Base-by-base conservation (phyloP, 1,140 invertebrate species). In the Ceratosolen solmsi region DNA sequence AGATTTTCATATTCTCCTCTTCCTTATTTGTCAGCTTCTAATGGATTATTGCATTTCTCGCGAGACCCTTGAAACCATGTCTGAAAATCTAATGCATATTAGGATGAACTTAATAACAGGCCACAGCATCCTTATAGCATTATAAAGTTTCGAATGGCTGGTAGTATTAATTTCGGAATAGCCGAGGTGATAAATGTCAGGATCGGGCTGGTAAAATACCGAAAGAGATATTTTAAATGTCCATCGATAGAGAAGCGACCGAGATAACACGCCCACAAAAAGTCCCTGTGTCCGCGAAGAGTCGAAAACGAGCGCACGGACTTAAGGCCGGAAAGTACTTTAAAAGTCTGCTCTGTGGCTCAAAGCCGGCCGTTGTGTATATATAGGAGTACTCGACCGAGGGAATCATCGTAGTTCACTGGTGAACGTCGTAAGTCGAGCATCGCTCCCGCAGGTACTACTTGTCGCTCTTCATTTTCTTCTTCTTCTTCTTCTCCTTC, bases 381-480 rank as follows among this genome's bases (percentile, higher is more conserved):
- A 92, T 90, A 92, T 89, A 90, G 86, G 87, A 87, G 88, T 89
- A 85, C 84, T 85, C 11, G 11, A 84, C 80, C 58, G 33, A 84
- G 82, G 84, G 86, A 85, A 85, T 81, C 84, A 82, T 74, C 85
- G 86, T 88, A 92, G 90, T 92, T 91, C 87, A 87, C 83, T 83
- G 82, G 86, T 82, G 88, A 90, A 87, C 90, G 89, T 89, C 88
- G 85, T 85, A 85, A 87, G 84, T 87, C 88, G 84, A 89, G 86
- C 84, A 87, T 86, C 87, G 51, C 33, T 75, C 49, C 70, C 15
- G n/a, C 74, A 78, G 83, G 82, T 82, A 80, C 79, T 83, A 82
- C 80, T 71, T 74, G 13, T 58, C 41, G 0, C 73, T 0, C 65
- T 82, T 68, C 25, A 22, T 60, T 41, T 78, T 17, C 11, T 46